Evolutionary conservation across 1,140 invertebrate genomes (phyloP).

Genomic region (Temnothorax longispinosus): DNA sequence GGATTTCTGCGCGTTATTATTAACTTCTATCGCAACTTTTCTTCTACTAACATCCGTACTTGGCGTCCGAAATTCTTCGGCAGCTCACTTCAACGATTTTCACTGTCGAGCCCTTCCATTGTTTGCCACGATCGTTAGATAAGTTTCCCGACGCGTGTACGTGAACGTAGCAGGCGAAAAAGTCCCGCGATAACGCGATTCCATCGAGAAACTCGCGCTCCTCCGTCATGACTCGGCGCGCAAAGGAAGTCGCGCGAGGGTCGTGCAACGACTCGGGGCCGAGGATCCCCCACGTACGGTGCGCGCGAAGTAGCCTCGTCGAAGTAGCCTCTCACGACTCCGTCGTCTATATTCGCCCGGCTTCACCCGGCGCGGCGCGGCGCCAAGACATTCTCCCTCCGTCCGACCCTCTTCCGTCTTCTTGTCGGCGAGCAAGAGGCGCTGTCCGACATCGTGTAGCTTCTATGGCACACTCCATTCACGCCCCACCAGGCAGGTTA

Average conservation of each 20-base stretch:
- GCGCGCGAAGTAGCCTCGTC: conserved; percentile 24
- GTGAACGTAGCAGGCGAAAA: neutral
- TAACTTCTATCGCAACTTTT: neutral
- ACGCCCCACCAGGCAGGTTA: conserved; percentile 80
- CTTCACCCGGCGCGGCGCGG: neutral
- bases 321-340: conserved; percentile 12
- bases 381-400: conserved; percentile 7
- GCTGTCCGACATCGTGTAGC: conserved; percentile 79
- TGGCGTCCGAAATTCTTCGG: neutral
- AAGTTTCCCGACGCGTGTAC: conserved; percentile 44
- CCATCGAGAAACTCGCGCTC: conserved; percentile 22
- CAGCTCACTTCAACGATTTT: neutral
- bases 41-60: neutral
- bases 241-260: conserved; percentile 32
- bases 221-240: conserved; percentile 23
- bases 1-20: neutral
- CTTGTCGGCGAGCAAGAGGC: conserved; percentile 73
- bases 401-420: conserved; percentile 72
- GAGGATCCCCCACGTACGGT: neutral
- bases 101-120: neutral
- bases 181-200: conserved; percentile 36
- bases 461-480: conserved; percentile 79
- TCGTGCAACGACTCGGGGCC: conserved; percentile 40
- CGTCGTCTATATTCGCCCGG: conserved; percentile 42
- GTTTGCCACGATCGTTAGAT: conserved; percentile 48